Percentiles rank a stretch among this genome's conserved stretches.
Conservation (phyloP, 1,140 invertebrate genomes). For the Penaeus vannamei region DNA sequence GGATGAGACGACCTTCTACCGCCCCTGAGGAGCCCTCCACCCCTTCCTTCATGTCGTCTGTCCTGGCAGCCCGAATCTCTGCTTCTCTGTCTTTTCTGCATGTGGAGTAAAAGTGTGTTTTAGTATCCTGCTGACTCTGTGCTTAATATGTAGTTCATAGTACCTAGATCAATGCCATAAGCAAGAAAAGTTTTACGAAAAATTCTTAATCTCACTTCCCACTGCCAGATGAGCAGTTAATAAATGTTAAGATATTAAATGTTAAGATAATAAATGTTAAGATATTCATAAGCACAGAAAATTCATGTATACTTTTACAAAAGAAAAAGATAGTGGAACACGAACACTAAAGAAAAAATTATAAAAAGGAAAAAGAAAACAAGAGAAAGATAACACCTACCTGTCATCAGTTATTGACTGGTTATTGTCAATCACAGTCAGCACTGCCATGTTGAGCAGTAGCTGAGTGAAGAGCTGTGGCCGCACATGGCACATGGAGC, state of each 20-base stretch:
- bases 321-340: no score
- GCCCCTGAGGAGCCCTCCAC: slow-evolving; percentile 70
- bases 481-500: slow-evolving; percentile 86
- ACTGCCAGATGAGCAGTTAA: no score
- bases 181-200: no score
- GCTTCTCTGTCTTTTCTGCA: slow-evolving; percentile 72
- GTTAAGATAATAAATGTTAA: no score
- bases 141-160: no score
- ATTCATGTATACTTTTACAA: no score
- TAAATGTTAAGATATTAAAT: no score
- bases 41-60: slow-evolving; percentile 81
- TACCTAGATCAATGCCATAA: no score
- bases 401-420: slow-evolving; percentile 77
- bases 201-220: no score
- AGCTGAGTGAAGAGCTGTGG: slow-evolving; percentile 77
- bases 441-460: slow-evolving; percentile 81
- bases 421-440: slow-evolving; percentile 74
- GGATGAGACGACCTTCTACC: slow-evolving; percentile 50
- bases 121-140: no score
- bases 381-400: slow-evolving; percentile 30
- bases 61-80: slow-evolving; percentile 71
- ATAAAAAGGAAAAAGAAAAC: background rate
- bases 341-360: no score
- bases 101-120: background rate
- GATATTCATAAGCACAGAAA: no score